Evolutionary conservation across 2,888 invertebrate genomes (phyloP).

Genomic region (Platycheirus rosarum): DNA sequence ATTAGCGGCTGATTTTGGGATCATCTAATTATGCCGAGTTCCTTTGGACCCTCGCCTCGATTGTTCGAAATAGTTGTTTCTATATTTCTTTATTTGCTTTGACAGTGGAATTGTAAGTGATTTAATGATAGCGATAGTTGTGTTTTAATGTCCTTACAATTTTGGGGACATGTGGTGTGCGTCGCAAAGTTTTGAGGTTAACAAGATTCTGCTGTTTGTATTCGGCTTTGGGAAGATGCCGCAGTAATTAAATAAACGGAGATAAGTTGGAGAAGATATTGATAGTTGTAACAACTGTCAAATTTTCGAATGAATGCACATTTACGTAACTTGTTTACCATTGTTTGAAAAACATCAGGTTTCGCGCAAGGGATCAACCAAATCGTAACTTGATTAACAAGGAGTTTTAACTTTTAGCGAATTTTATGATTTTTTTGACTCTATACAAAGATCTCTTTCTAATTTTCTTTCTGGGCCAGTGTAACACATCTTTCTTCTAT

Average conservation of each 20-base stretch:
- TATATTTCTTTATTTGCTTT: constrained; percentile 30
- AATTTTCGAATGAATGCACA: background rate
- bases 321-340: no score
- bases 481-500: no score
- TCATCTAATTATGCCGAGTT: constrained; percentile 81
- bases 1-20: constrained; percentile 83
- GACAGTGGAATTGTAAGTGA: constrained; percentile 17
- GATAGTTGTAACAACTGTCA: background rate
- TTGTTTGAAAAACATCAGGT: no score
- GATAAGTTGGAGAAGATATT: no score
- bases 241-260: no score
- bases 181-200: constrained; percentile 6
- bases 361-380: no score
- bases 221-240: no score
- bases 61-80: constrained; percentile 6
- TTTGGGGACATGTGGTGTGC: constrained; percentile 8
- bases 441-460: no score
- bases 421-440: no score
- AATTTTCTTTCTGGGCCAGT: no score
- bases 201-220: constrained; percentile 15
- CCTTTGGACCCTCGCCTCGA: constrained; percentile 27
- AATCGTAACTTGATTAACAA: no score
- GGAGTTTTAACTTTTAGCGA: no score
- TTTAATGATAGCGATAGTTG: constrained; percentile 29
- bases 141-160: background rate